These are phyloP conservation scores for Amphimallon solstitiale DNA, from an alignment of 2,888 invertebrate genomes.

Conservation along the genomic window DNA sequence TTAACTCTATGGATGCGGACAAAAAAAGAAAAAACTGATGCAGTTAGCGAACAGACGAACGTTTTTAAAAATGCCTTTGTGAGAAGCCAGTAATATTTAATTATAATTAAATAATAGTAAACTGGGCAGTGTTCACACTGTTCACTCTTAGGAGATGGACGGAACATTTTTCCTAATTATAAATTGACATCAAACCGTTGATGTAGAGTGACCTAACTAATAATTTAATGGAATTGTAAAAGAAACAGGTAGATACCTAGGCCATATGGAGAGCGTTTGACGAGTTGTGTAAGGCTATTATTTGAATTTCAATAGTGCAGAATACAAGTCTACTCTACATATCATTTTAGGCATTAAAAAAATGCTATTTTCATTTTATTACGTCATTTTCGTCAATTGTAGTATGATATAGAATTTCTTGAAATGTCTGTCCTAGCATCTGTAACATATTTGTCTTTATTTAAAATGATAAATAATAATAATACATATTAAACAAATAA, in stretches of 20 bases:
- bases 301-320: constrained; percentile 19
- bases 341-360: no score
- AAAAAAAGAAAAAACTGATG: background rate
- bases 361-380: no score
- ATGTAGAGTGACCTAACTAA: constrained; percentile 10
- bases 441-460: no score
- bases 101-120: constrained; percentile 30
- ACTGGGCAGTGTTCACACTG: background rate
- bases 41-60: background rate
- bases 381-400: no score
- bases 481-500: no score
- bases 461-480: no score
- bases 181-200: constrained; percentile 16
- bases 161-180: constrained; percentile 11
- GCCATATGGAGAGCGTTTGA: constrained; percentile 22
- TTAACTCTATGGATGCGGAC: background rate
- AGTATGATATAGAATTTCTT: no score
- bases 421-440: no score
- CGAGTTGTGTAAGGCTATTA: constrained; percentile 7
- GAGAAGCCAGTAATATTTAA: constrained; percentile 19
- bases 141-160: constrained; percentile 9
- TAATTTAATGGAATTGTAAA: constrained; percentile 8
- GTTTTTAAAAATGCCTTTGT: constrained; percentile 17
- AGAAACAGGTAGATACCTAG: background rate
- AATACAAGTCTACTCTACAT: constrained; percentile 2